Conservation (phyloP, 2,888 invertebrate species). For the Pachymerium ferrugineum region DNA sequence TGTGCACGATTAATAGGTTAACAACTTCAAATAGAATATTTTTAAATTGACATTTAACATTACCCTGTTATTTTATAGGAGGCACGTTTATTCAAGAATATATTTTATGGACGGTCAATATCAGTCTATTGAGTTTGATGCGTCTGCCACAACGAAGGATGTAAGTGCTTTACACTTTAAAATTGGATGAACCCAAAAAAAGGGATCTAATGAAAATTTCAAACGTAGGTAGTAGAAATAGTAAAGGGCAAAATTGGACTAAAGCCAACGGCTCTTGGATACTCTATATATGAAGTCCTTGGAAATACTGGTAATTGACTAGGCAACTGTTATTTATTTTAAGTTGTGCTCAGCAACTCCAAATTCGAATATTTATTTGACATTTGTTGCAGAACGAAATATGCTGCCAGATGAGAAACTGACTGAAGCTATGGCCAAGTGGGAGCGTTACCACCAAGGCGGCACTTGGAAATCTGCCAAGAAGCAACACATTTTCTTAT, state of each 20-base stretch:
- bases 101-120: slow-evolving; percentile 91
- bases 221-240: slow-evolving; percentile 64
- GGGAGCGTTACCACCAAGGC: slow-evolving; percentile 62
- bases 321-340: slow-evolving; percentile 23
- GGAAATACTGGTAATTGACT: slow-evolving; percentile 53
- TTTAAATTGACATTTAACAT: background rate
- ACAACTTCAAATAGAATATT: background rate
- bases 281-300: slow-evolving; percentile 86
- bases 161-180: slow-evolving; percentile 41
- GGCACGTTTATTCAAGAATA: slow-evolving; percentile 85
- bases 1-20: slow-evolving; percentile 74
- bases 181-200: too few relatives aligned
- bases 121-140: slow-evolving; percentile 90
- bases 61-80: slow-evolving; percentile 48
- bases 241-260: slow-evolving; percentile 86
- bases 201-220: background rate
- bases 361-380: background rate
- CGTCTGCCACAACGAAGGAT: slow-evolving; percentile 83
- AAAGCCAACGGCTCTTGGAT: slow-evolving; percentile 69
- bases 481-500: slow-evolving; percentile 49
- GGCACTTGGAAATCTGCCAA: slow-evolving; percentile 36
- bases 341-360: background rate
- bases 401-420: slow-evolving; percentile 75
- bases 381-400: slow-evolving; percentile 62
- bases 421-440: slow-evolving; percentile 89